A percentile compares a stretch with the other conserved stretches of the same genome.
Conservation (phyloP, 2,113 vertebrate species). For the Camarhynchus parvulus region DNA sequence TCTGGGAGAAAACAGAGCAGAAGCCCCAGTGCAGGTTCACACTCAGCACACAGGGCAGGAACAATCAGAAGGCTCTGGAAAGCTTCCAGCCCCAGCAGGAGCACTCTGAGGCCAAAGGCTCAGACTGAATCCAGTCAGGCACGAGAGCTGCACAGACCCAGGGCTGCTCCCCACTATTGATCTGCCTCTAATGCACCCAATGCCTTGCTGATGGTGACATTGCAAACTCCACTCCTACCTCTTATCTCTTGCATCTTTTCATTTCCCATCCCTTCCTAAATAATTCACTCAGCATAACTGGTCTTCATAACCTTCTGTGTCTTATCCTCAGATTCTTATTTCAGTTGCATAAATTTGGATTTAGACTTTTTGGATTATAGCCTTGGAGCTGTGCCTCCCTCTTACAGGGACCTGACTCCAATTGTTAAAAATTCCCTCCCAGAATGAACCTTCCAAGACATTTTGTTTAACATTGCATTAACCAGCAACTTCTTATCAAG, state of each 20-base stretch:
- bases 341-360: background rate
- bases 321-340: background rate
- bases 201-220: background rate
- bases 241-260: background rate
- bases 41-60: background rate
- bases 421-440: background rate
- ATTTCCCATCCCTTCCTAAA: background rate
- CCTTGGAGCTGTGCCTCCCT: background rate
- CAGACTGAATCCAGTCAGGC: background rate
- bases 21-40: background rate
- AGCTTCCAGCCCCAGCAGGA: background rate
- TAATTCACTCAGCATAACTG: background rate
- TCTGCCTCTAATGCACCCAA: conserved; percentile 22
- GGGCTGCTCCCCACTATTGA: background rate
- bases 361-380: background rate
- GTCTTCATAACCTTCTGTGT: background rate
- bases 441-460: background rate
- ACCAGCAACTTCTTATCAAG: background rate
- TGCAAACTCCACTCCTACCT: background rate
- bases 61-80: background rate
- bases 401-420: background rate
- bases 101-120: background rate
- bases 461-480: background rate
- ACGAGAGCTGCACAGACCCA: background rate
- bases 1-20: background rate